Evolutionary conservation across 2,113 vertebrate genomes (phyloP), one percentile per base, ranked within the genome.

Genomic region (Paracanthobrama guichenoti): DNA sequence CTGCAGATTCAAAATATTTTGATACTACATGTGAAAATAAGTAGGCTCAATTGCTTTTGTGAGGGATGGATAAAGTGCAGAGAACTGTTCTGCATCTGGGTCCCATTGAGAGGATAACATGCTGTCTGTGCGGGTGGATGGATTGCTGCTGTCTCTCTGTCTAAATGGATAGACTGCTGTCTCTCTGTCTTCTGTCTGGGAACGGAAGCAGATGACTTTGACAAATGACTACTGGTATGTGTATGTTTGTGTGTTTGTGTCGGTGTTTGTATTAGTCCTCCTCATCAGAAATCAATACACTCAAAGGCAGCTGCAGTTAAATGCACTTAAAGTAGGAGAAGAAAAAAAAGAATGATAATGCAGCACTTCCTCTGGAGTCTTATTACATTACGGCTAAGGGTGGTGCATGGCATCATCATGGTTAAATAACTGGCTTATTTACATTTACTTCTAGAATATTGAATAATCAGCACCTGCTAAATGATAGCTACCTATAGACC

Each of bases 231-330:
- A n/a, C 5, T 69, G 46, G 28, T 53, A 35, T 69, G 64, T 69
- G 79, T 13, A 18, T 81, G 76, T 79, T 79, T 44, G 76, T 66
- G 42, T 31, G 35, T 62, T 46, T 22, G 18, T 79, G 35, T 79
- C 35, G 2, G 60, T 81, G 53, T 79, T 66, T 80, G 42, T 66
- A 18, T 77, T 48, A 13, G 42, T 62, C 9, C 39, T 66, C 59
- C 42, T 80, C 60, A 50, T 64, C 59, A 57, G 66, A 72, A 81
- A 82, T 82, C 80, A 57, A 82, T 82, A 71, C 48, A 39, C 48
- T 71, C 48, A 80, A 67, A 46, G 75, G n/a, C 78, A 67, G 78
- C 60, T 35, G 11, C 13, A 26, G 5, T 28, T 50, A 28, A 42
- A 80, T 85, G 64, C 55, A 50, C 62, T 85, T 67, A 73, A 72